Conservation (phyloP, 2,113 vertebrate species). For the Brachypteracias leptosomus region DNA sequence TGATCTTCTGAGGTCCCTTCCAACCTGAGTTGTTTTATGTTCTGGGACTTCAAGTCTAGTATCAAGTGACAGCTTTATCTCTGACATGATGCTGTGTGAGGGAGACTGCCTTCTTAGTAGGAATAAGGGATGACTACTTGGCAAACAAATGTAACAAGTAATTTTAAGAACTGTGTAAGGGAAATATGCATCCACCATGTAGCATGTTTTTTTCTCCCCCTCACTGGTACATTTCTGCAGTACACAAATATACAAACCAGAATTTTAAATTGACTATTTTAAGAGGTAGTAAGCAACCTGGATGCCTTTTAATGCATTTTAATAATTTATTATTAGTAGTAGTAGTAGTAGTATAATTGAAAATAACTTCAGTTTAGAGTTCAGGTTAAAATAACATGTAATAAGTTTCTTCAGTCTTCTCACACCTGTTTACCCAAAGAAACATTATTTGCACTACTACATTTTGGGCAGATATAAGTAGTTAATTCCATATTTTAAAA, state of each 20-base stretch:
- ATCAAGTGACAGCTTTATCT: neutral
- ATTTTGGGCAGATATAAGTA: neutral
- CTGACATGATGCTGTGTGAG: neutral
- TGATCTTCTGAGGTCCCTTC: neutral
- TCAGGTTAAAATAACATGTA: neutral
- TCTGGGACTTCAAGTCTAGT: neutral
- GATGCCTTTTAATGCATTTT: neutral
- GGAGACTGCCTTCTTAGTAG: neutral
- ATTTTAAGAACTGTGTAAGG: neutral
- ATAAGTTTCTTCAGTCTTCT: neutral
- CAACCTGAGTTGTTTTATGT: neutral
- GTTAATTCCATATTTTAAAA: neutral
- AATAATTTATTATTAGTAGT: neutral
- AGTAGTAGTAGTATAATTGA: neutral
- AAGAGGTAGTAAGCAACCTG: neutral
- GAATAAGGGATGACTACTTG: neutral
- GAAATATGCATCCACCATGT: neutral
- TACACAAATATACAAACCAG: neutral
- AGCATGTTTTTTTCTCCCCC: neutral
- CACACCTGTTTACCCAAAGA: neutral
- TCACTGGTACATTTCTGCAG: neutral
- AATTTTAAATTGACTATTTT: neutral
- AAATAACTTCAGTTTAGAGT: neutral
- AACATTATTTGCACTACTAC: neutral
- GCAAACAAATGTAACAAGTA: neutral